phyloP scores from a whole-genome alignment of 2,888 invertebrate genomes.

The Oeneis ivallda region DNA sequence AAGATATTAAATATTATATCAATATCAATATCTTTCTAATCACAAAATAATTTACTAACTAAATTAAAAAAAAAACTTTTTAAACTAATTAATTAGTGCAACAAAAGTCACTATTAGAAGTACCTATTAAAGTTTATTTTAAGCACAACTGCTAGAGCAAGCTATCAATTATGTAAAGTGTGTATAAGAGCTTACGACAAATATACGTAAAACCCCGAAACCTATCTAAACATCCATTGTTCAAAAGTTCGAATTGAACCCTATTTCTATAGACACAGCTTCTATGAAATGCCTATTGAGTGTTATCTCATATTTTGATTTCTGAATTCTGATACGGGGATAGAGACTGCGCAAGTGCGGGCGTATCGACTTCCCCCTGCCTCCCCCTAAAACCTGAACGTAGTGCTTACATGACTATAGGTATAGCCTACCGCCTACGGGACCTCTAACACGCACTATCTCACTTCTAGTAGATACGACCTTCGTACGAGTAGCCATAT shows the following conservation, averaged over 20 bases:
- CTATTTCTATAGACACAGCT: slow-evolving; percentile 29
- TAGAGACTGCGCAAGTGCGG: slow-evolving; percentile 59
- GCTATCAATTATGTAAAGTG: neutral
- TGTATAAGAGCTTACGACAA: neutral
- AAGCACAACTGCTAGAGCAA: neutral
- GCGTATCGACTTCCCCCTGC: slow-evolving; percentile 61
- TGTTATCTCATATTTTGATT: slow-evolving; percentile 32
- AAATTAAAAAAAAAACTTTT: too few species aligned
- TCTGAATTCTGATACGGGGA: slow-evolving; percentile 29
- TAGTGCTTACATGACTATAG: slow-evolving; percentile 55
- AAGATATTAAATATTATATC: too few species aligned
- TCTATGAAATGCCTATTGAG: slow-evolving; percentile 24
- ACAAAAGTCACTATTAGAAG: too few species aligned
- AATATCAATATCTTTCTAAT: too few species aligned
- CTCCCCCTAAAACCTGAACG: slow-evolving; percentile 52
- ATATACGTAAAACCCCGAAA: slow-evolving; percentile 9
- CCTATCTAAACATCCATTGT: slow-evolving; percentile 29
- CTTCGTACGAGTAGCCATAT: too few species aligned
- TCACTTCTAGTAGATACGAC: neutral
- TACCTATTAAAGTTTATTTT: too few species aligned
- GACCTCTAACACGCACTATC: slow-evolving; percentile 21
- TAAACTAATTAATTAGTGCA: too few species aligned
- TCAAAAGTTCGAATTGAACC: slow-evolving; percentile 26
- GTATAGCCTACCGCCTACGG: slow-evolving; percentile 24
- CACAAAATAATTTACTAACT: too few species aligned